phyloP scores from a whole-genome alignment of 2,113 vertebrate species.

The Solenodon paradoxus region DNA sequence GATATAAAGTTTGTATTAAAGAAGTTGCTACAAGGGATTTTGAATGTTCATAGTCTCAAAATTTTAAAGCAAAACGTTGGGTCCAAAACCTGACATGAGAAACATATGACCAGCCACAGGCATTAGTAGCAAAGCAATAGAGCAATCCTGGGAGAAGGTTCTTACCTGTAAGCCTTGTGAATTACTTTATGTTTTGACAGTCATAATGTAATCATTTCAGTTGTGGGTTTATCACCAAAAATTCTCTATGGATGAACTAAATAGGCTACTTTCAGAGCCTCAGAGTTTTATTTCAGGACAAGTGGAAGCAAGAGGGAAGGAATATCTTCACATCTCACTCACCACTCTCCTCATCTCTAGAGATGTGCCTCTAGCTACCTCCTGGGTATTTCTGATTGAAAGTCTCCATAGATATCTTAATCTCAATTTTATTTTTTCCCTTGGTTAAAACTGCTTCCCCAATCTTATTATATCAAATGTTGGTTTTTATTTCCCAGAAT shows the following conservation, averaged over 20 bases:
- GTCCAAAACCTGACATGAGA: background rate
- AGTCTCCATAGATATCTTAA: background rate
- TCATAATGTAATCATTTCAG: conserved; percentile 41
- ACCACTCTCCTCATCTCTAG: background rate
- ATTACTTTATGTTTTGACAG: conserved; percentile 44
- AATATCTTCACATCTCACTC: background rate
- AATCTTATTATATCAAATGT: background rate
- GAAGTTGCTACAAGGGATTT: background rate
- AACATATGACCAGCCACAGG: conserved; percentile 1
- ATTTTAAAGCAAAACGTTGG: conserved; percentile 27
- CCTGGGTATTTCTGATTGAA: background rate
- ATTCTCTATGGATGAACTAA: background rate
- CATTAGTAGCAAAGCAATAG: background rate
- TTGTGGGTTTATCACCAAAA: conserved; percentile 17
- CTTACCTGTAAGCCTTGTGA: conserved; percentile 29
- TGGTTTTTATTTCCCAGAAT: background rate
- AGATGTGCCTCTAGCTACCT: background rate
- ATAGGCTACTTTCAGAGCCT: background rate
- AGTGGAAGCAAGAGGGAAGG: background rate
- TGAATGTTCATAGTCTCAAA: conserved; percentile 32
- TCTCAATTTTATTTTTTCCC: background rate
- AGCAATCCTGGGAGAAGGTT: background rate
- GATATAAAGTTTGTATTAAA: conserved; percentile 24
- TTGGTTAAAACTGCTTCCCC: background rate
- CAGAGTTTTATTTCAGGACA: background rate